These are phyloP conservation scores for Lepidocyrtinus sp. DNA, from an alignment of 2,888 invertebrate genomes.

Conservation along the genomic window DNA sequence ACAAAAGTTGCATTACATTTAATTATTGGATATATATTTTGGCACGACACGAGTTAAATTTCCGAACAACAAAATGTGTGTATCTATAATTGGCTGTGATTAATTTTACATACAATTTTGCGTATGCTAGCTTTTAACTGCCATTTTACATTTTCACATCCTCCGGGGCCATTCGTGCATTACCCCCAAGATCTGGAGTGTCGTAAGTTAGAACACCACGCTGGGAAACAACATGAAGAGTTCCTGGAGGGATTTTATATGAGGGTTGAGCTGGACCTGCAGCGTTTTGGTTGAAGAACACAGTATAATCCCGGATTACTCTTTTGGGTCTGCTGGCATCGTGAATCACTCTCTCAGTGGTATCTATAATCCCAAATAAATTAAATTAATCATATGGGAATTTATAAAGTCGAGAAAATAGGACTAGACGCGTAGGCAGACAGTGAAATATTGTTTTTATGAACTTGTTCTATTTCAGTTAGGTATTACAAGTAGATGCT, in stretches of 20 bases:
- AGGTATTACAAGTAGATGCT: not conserved
- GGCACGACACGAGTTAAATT: too few relatives aligned
- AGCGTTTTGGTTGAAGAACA: conserved; percentile 65
- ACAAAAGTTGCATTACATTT: too few relatives aligned
- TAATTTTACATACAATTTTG: too few relatives aligned
- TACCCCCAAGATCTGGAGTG: conserved; percentile 67
- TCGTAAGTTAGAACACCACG: conserved; percentile 66
- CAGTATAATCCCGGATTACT: conserved; percentile 68
- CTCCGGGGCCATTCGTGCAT: conserved; percentile 62
- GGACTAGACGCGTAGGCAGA: conserved; percentile 7
- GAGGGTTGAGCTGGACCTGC: conserved; percentile 60
- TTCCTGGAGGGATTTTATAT: conserved; percentile 69
- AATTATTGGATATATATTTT: too few relatives aligned
- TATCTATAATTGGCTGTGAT: too few relatives aligned
- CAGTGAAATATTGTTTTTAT: conserved; percentile 2
- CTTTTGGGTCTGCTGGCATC: conserved; percentile 63
- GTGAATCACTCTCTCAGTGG: conserved; percentile 65
- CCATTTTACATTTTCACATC: too few relatives aligned
- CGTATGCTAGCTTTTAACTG: conserved; percentile 3
- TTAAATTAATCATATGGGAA: not conserved
- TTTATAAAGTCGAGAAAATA: not conserved
- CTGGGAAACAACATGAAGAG: conserved; percentile 68
- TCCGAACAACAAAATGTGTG: too few relatives aligned
- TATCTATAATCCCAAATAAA: conserved; percentile 57
- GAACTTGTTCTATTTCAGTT: conserved; percentile 4